These are phyloP conservation scores for Tortrix viridana DNA, from an alignment of 2,888 invertebrate species.

Conservation along the genomic window DNA sequence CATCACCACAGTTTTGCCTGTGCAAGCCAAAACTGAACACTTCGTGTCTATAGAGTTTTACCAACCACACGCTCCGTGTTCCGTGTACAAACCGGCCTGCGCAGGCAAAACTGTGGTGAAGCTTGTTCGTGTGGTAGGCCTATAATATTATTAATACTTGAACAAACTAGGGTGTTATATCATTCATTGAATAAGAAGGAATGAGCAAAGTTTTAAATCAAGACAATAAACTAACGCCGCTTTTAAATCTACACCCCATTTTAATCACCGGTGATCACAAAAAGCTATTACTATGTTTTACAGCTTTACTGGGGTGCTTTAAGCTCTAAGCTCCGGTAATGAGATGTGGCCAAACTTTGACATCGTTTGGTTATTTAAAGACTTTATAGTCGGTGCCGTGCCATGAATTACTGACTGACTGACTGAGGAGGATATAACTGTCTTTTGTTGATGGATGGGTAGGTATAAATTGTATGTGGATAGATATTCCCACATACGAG, in stretches of 20 bases:
- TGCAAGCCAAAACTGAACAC: too few species aligned
- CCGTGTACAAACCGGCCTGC: too few species aligned
- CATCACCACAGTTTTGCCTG: too few species aligned
- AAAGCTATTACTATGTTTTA: conserved; percentile 49
- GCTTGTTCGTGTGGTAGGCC: too few species aligned
- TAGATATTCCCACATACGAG: too few species aligned
- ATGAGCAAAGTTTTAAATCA: conserved; percentile 1
- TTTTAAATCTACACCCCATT: conserved; percentile 31
- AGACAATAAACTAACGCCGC: conserved; percentile 1
- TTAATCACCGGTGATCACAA: conserved; percentile 43
- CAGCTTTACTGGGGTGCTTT: conserved; percentile 37
- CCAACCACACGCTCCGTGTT: too few species aligned
- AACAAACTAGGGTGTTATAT: too few species aligned
- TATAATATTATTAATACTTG: too few species aligned
- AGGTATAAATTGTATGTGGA: too few species aligned
- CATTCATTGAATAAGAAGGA: not conserved
- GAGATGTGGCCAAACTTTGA: conserved; percentile 36
- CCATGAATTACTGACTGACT: not conserved
- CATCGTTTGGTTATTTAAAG: conserved; percentile 27
- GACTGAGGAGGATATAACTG: not conserved
- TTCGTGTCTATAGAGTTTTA: too few species aligned
- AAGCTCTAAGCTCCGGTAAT: conserved; percentile 33
- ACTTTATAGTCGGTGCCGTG: conserved; percentile 29
- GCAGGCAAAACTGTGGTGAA: too few species aligned
- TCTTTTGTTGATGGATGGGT: too few species aligned